Evolutionary conservation across 92 coral and sea anemone genomes (phyloP).

Genomic region (Epizoanthus ramosus): DNA sequence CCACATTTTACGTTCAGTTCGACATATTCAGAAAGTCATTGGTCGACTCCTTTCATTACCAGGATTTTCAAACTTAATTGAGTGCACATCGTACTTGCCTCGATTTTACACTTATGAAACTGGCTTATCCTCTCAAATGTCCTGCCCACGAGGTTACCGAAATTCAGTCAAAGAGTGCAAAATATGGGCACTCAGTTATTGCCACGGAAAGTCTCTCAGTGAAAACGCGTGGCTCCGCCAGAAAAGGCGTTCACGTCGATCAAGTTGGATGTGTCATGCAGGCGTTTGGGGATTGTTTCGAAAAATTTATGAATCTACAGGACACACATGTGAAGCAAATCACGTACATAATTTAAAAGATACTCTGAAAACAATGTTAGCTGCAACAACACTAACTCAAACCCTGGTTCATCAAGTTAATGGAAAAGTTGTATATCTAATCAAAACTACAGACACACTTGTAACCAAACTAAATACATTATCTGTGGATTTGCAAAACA

Average conservation of each 20-base stretch:
- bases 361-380: not conserved
- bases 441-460: slow-evolving; percentile 32
- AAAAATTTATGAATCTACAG: slow-evolving; percentile 17
- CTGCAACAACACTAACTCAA: not conserved
- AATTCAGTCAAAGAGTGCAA: slow-evolving; percentile 42
- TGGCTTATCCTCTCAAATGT: slow-evolving; percentile 39
- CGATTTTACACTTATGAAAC: slow-evolving; percentile 52
- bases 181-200: slow-evolving; percentile 48
- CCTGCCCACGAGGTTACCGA: slow-evolving; percentile 40
- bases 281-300: slow-evolving; percentile 40
- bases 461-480: slow-evolving; percentile 36
- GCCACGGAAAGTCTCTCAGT: slow-evolving; percentile 6
- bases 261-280: slow-evolving; percentile 48
- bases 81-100: slow-evolving; percentile 44
- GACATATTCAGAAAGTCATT: slow-evolving; percentile 8
- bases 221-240: slow-evolving; percentile 38
- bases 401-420: slow-evolving; percentile 35
- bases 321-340: slow-evolving; percentile 47
- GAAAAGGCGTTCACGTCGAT: slow-evolving; percentile 9
- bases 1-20: not conserved
- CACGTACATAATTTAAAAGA: not conserved
- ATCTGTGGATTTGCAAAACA: not conserved
- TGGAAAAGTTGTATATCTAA: slow-evolving; percentile 9
- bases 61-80: slow-evolving; percentile 45
- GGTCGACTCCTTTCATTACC: slow-evolving; percentile 42